These are phyloP conservation scores for Drusus annulatus DNA, from an alignment of 1,140 invertebrate species.

Conservation along the genomic window DNA sequence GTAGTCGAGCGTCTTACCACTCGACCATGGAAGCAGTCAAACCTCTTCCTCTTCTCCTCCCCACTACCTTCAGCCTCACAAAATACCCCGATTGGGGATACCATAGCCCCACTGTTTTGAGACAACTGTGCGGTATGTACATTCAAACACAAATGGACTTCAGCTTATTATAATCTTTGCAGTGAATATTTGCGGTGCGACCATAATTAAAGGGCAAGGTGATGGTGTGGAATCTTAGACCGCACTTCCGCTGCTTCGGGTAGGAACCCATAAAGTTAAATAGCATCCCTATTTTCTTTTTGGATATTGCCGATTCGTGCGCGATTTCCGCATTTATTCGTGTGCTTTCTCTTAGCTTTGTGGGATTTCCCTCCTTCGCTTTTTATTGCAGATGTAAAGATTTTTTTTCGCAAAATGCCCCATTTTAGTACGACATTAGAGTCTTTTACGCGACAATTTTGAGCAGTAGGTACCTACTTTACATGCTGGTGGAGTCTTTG, in stretches of 20 bases:
- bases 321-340: constrained; percentile 51
- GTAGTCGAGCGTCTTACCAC: too few species aligned
- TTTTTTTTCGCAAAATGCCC: constrained; percentile 25
- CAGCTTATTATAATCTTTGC: too few species aligned
- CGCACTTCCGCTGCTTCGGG: background rate
- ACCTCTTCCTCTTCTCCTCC: too few species aligned
- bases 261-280: constrained; percentile 18
- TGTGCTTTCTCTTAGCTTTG: constrained; percentile 36
- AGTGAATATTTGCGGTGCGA: too few species aligned
- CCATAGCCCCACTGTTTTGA: too few species aligned
- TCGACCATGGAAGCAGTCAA: too few species aligned
- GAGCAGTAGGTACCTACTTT: constrained; percentile 7
- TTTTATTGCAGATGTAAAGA: constrained; percentile 43
- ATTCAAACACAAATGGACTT: too few species aligned
- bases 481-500: background rate
- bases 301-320: constrained; percentile 46
- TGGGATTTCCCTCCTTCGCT: constrained; percentile 21
- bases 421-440: constrained; percentile 33
- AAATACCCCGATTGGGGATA: too few species aligned
- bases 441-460: constrained; percentile 37
- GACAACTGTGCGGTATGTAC: too few species aligned
- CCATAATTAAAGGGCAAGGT: too few species aligned
- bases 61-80: too few species aligned
- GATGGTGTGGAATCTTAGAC: too few species aligned
- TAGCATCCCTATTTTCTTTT: constrained; percentile 27